phyloP scores from a whole-genome alignment of 2,113 vertebrate species.

The Nestor notabilis region DNA sequence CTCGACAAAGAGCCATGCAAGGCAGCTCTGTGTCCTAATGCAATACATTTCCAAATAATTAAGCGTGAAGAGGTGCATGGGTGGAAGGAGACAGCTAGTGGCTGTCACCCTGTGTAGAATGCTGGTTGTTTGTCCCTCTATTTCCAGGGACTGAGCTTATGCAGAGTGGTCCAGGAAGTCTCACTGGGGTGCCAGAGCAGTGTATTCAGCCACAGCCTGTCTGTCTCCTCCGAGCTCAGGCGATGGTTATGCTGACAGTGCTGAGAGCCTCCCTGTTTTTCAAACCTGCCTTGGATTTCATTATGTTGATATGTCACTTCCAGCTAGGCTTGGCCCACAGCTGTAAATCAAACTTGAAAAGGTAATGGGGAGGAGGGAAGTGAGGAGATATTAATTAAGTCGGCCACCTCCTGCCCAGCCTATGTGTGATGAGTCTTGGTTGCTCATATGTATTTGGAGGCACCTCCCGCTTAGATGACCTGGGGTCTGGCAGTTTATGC shows the following conservation, averaged over 20 bases:
- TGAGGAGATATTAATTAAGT: neutral
- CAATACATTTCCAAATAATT: neutral
- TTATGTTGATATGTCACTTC: neutral
- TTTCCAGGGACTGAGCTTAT: neutral
- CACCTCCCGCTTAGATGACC: neutral
- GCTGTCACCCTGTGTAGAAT: neutral
- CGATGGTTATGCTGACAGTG: neutral
- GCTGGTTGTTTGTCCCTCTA: neutral
- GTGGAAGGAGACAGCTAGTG: neutral
- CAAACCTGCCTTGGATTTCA: neutral
- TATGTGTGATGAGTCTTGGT: neutral
- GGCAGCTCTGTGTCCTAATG: fast-evolving
- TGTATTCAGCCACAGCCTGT: neutral
- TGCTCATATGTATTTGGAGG: neutral
- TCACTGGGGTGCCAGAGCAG: fast-evolving
- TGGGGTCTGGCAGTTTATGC: neutral
- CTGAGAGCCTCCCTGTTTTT: neutral
- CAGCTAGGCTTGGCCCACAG: neutral
- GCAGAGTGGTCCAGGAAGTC: fast-evolving
- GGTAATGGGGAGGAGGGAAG: neutral
- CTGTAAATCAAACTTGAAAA: neutral
- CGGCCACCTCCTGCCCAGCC: neutral
- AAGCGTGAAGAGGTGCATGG: neutral
- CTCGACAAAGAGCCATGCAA: fast-evolving
- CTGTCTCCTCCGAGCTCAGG: neutral